Evolutionary conservation across 2,888 invertebrate species (phyloP).

Genomic region (Tiliacea citrago): DNA sequence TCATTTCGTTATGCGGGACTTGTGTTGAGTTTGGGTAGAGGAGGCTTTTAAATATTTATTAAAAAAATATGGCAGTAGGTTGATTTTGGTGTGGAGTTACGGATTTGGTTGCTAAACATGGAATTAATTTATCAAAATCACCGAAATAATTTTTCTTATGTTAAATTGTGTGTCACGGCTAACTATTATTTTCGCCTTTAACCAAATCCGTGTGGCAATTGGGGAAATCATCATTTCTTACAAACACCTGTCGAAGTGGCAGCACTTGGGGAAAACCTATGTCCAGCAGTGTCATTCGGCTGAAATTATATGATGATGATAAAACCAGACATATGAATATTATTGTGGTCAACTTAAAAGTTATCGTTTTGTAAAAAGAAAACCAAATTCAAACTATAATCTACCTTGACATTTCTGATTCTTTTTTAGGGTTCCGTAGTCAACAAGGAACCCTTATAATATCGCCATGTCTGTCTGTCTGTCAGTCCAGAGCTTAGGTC

Average conservation of each 20-base stretch:
- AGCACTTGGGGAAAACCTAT: not conserved
- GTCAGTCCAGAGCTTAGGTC: too few species aligned
- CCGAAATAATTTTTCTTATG: not conserved
- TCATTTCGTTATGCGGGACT: conserved; percentile 61
- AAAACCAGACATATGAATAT: not conserved
- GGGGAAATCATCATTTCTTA: rapidly evolving
- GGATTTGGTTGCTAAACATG: too few species aligned
- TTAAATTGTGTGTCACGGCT: not conserved
- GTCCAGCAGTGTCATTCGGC: not conserved
- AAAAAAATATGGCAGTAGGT: not conserved
- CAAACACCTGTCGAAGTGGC: too few species aligned
- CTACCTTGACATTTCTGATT: not conserved
- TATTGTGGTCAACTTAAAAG: not conserved
- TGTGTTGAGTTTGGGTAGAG: conserved; percentile 31
- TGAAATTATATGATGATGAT: not conserved
- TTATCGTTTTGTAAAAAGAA: not conserved
- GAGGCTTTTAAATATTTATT: conserved; percentile 20
- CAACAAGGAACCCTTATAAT: too few species aligned
- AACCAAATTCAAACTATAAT: not conserved
- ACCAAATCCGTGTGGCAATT: not conserved
- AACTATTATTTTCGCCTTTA: not conserved
- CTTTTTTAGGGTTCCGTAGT: too few species aligned
- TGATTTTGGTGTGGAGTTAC: not conserved
- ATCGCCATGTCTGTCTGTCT: too few species aligned
- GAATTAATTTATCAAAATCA: not conserved